Conservation (phyloP, 2,888 invertebrate genomes). For the Petrolisthes manimaculis region DNA sequence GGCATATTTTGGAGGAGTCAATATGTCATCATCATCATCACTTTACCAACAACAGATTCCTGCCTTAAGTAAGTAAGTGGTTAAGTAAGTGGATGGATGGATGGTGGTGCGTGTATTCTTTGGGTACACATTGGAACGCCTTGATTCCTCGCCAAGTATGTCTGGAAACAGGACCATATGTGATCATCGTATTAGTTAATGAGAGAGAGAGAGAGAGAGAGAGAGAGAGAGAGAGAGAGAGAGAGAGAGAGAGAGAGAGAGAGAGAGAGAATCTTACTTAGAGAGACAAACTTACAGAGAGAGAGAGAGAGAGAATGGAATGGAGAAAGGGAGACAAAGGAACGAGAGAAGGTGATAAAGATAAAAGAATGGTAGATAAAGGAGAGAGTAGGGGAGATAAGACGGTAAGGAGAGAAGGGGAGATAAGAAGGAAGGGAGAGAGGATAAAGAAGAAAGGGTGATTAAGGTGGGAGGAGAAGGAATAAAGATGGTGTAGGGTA, state of each 20-base stretch:
- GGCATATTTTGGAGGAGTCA: too few species aligned
- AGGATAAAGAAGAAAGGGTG: background rate
- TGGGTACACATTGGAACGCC: too few species aligned
- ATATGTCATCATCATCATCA: too few species aligned
- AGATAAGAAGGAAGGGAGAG: too few species aligned
- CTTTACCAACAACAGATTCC: too few species aligned
- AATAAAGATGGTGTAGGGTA: background rate
- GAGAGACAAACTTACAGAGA: too few species aligned
- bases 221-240: background rate
- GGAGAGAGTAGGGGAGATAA: background rate
- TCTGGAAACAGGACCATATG: background rate
- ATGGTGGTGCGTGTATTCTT: too few species aligned
- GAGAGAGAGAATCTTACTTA: constrained; percentile 4
- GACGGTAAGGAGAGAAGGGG: background rate
- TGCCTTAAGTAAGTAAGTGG: too few species aligned
- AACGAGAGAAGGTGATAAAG: background rate
- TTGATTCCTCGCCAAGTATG: too few species aligned
- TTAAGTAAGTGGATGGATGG: too few species aligned
- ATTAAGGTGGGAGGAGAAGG: background rate
- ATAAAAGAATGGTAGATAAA: too few species aligned
- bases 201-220: background rate
- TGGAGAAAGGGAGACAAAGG: background rate
- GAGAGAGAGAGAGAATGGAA: background rate
- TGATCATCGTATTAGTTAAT: background rate
- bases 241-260: background rate